Evolutionary conservation across 1,140 invertebrate species (phyloP).

Genomic region (Zaprionus ornatus): DNA sequence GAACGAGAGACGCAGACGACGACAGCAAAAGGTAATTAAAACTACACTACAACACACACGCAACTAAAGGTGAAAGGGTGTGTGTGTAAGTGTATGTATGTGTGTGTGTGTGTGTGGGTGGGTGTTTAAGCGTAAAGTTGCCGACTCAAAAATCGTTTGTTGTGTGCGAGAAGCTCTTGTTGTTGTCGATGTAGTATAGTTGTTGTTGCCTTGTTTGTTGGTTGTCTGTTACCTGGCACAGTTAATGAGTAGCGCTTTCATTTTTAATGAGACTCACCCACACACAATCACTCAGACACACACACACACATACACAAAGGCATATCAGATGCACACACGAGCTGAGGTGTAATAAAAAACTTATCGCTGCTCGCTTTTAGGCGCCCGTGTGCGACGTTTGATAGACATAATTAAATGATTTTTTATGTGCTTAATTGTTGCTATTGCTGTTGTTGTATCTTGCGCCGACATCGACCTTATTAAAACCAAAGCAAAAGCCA

Average conservation of each 20-base stretch:
- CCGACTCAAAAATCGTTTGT: constrained; percentile 66
- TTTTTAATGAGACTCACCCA: constrained; percentile 71
- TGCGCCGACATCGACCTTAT: constrained; percentile 62
- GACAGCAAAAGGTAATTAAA: constrained; percentile 75
- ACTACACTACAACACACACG: constrained; percentile 50
- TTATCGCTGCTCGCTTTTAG: constrained; percentile 67
- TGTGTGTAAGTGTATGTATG: constrained; percentile 5
- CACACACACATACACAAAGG: constrained; percentile 13
- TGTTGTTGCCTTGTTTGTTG: constrained; percentile 33
- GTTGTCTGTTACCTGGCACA: constrained; percentile 53
- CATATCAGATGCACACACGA: constrained; percentile 31
- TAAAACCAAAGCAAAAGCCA: constrained; percentile 45
- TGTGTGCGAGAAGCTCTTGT: constrained; percentile 19
- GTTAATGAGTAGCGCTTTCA: constrained; percentile 70
- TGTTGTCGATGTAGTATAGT: constrained; percentile 24
- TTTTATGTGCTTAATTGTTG: constrained; percentile 71
- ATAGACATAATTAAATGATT: constrained; percentile 80
- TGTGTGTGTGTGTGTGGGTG: constrained; percentile 7
- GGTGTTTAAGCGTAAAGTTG: constrained; percentile 74
- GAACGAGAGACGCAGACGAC: constrained; percentile 53
- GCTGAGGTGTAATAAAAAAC: constrained; percentile 69
- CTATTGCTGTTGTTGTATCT: constrained; percentile 41
- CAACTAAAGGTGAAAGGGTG: constrained; percentile 5
- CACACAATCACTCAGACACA: constrained; percentile 25
- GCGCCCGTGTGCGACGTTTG: constrained; percentile 58